Evolutionary conservation across 2,888 invertebrate species (phyloP).

Genomic region (Sinopyrophorus schimmeli): DNA sequence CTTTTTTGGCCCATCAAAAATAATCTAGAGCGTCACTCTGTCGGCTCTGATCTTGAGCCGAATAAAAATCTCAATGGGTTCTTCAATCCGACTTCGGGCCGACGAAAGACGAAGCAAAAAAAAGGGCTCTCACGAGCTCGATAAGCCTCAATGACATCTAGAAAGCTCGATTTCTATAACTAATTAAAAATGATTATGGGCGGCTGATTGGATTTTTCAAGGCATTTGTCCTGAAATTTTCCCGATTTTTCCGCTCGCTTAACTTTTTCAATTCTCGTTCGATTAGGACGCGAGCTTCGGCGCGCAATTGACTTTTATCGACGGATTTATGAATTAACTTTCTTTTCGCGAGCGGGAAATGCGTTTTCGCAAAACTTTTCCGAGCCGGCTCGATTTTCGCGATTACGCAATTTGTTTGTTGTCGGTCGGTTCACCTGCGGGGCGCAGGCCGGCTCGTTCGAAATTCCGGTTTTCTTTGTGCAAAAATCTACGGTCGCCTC

Average conservation of each 20-base stretch:
- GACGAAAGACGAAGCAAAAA: too few relatives aligned
- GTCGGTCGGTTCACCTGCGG: too few relatives aligned
- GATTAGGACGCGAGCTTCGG: slow-evolving; percentile 11
- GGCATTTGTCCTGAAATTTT: not conserved
- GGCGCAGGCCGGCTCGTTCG: too few relatives aligned
- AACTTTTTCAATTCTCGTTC: slow-evolving; percentile 3
- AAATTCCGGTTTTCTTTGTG: too few relatives aligned
- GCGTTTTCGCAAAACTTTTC: too few relatives aligned
- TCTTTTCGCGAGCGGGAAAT: too few relatives aligned
- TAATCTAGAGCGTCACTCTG: slow-evolving; percentile 10
- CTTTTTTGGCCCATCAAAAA: slow-evolving; percentile 10
- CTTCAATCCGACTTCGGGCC: slow-evolving; percentile 1
- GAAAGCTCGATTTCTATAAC: slow-evolving; percentile 2
- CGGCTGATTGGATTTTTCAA: slow-evolving; percentile 1
- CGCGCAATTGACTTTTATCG: slow-evolving; percentile 11
- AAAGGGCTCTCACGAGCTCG: not conserved
- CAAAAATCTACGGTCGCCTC: too few relatives aligned
- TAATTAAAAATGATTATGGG: slow-evolving; percentile 6
- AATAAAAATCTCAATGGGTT: slow-evolving; percentile 7
- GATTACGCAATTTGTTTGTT: too few relatives aligned
- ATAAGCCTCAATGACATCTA: slow-evolving; percentile 6
- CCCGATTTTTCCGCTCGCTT: not conserved
- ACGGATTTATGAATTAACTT: slow-evolving; percentile 19
- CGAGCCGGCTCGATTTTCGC: too few relatives aligned
- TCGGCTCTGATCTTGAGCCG: slow-evolving; percentile 8